Evolutionary conservation across 2,888 invertebrate species (phyloP), one percentile per base, ranked within the genome.

Genomic region (Gymnoscelis rufifasciata): DNA sequence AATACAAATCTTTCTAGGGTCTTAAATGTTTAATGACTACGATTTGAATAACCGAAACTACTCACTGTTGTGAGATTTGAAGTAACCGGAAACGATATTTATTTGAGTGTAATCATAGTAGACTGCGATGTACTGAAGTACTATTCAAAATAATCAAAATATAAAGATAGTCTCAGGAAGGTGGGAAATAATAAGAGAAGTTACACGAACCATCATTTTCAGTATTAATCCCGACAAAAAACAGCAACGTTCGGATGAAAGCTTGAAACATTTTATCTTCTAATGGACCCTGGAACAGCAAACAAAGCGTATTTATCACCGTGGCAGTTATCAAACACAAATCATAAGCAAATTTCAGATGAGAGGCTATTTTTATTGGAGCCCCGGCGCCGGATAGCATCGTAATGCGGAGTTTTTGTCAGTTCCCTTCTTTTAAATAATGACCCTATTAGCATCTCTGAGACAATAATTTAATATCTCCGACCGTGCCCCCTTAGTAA

Each of bases 391-490:
- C 43, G 41, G 49, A 49, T 52, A 45, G 50, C 52, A 43, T 52
- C 43, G 41, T 49, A 56, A 54, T 52, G 49, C 49, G 54, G 57
- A 64, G 62, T 71, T 72, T 69, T 71, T 68, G 61, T 57, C 65
- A 63, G 62, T 66, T 67, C 68, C 64, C 63, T 71, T 66, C 64
- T 67, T 68, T 64, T 73, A 73, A 74, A 65, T 77, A 76, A 82
- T 79, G 73, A 64, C 68, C 73, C 74, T 78, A 81, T 82, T 79
- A 78, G 74, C 74, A 79, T 80, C 68, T 70, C 64, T 68, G 65
- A 71, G 67, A 72, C 68, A 77, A 76, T 76, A 74, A 78, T 78
- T 80, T 79, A 71, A 78, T 75, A 75, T 71, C 64, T 63, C 61
- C 56, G 51, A 61, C 60, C 56, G 52, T 55, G 53, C 54, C 62